Conservation (phyloP, 2,797 vertebrate species). For the Halcyon smyrnensis region DNA sequence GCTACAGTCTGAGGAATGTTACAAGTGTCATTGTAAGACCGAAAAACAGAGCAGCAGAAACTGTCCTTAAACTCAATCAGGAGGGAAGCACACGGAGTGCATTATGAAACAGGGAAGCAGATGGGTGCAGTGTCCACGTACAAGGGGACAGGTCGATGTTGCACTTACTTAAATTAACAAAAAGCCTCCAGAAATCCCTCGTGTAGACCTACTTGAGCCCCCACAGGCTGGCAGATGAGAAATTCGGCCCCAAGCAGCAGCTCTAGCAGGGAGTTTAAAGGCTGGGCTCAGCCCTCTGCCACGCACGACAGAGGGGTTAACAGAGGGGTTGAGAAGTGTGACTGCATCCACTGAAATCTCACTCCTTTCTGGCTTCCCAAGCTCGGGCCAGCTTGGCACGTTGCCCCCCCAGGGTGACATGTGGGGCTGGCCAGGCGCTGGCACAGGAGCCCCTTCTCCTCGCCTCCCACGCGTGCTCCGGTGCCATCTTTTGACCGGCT, state of each 20-base stretch:
- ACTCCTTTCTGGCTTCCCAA: background rate
- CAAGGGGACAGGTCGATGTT: background rate
- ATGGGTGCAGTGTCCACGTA: fast-evolving
- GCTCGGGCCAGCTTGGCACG: background rate
- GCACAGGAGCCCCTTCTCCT: background rate
- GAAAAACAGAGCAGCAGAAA: background rate
- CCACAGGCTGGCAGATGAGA: background rate
- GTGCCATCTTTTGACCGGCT: background rate
- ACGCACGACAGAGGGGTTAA: fast-evolving
- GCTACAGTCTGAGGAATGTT: slow-evolving; percentile 47
- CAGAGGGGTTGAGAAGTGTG: fast-evolving
- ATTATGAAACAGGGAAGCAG: background rate
- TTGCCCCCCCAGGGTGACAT: too few species aligned
- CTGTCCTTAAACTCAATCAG: background rate
- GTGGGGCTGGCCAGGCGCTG: fast-evolving
- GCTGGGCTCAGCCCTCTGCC: background rate
- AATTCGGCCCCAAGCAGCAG: background rate
- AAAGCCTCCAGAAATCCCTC: background rate
- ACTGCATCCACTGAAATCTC: fast-evolving
- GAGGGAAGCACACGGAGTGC: background rate
- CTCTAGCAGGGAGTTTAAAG: background rate
- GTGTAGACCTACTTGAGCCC: background rate
- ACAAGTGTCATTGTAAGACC: background rate
- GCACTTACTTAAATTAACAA: background rate
- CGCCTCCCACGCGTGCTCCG: background rate